Conservation (phyloP, 1,140 invertebrate genomes). For the Cryptotermes secundus region DNA sequence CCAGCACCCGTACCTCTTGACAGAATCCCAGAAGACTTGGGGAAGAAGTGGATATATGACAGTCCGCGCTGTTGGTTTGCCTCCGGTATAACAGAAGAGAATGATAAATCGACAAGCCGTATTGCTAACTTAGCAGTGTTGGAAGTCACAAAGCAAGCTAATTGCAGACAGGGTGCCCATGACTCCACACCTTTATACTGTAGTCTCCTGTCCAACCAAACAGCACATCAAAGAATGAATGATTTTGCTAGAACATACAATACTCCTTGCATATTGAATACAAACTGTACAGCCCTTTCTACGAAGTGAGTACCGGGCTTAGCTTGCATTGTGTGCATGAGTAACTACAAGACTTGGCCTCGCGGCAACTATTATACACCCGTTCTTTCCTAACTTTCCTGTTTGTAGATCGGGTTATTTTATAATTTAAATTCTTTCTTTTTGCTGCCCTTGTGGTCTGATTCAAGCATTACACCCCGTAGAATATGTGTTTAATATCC, state of each 20-base stretch:
- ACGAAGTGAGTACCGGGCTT: neutral
- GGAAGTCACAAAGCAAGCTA: neutral
- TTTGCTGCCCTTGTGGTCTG: no score
- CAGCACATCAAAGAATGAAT: conserved; percentile 5
- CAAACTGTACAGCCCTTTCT: neutral
- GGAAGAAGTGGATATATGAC: neutral
- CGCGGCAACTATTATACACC: no score
- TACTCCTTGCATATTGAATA: neutral
- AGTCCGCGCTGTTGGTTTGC: neutral
- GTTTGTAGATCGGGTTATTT: no score
- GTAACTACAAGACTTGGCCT: no score
- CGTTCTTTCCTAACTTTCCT: no score
- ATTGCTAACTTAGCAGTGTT: neutral
- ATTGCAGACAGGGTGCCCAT: conserved; percentile 9
- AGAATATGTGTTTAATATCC: no score
- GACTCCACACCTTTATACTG: neutral
- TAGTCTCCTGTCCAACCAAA: no score
- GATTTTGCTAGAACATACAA: conserved; percentile 5
- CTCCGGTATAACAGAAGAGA: neutral
- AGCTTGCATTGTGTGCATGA: neutral
- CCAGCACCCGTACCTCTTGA: neutral
- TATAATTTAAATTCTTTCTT: no score
- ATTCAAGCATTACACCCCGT: no score
- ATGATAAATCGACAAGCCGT: conserved; percentile 11
- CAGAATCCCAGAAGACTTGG: neutral